Conservation (phyloP, 2,113 vertebrate genomes). For the Sander vitreus region DNA sequence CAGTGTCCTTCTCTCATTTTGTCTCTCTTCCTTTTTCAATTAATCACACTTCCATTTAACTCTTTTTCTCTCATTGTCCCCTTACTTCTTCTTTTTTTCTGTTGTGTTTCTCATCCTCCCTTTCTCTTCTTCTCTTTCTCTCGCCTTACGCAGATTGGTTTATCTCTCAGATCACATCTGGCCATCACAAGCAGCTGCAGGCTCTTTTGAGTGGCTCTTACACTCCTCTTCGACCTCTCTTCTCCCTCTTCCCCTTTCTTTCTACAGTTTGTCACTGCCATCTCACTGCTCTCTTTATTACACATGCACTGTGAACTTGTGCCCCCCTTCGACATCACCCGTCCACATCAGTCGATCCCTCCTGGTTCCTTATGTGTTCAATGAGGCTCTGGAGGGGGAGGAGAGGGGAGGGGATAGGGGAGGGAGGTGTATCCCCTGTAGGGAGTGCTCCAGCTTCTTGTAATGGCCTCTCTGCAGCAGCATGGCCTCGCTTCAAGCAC, state of each 20-base stretch:
- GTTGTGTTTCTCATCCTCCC: constrained; percentile 49
- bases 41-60: constrained; percentile 57
- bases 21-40: constrained; percentile 50
- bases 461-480: constrained; percentile 68
- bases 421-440: constrained; percentile 49
- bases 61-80: constrained; percentile 47
- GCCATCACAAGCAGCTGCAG: constrained; percentile 83
- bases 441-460: constrained; percentile 48
- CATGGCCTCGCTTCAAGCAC: constrained; percentile 41
- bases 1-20: constrained; percentile 73
- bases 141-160: constrained; percentile 65
- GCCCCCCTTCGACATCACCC: constrained; percentile 14
- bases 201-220: constrained; percentile 75
- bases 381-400: constrained; percentile 36
- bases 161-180: constrained; percentile 82
- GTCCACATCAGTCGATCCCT: constrained; percentile 50
- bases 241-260: constrained; percentile 32
- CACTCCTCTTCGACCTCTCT: constrained; percentile 44
- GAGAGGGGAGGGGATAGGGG: constrained; percentile 33
- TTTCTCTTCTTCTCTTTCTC: constrained; percentile 58
- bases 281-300: constrained; percentile 58
- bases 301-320: constrained; percentile 61
- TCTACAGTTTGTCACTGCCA: constrained; percentile 55
- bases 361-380: constrained; percentile 49
- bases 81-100: constrained; percentile 55